A percentile compares a stretch with the other conserved stretches of the same genome.
Conservation (phyloP, 2,113 vertebrate species). For the Stomatorhinus ivindoensis region DNA sequence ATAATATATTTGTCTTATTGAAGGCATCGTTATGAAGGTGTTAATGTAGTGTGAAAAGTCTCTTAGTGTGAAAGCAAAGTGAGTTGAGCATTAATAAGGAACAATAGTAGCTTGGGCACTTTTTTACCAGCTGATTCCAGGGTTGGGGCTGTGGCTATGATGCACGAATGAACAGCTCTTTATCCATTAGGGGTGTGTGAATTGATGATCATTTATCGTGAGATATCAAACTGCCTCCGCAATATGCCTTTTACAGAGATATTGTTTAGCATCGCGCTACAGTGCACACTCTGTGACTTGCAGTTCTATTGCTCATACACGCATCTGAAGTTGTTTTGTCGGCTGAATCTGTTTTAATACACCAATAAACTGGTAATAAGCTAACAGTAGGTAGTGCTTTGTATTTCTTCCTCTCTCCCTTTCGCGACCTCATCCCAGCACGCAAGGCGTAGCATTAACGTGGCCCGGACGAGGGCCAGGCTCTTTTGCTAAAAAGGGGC, state of each 20-base stretch:
- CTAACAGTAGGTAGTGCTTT: neutral
- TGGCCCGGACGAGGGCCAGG: neutral
- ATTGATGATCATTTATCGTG: neutral
- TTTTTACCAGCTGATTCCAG: neutral
- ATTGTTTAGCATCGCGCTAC: neutral
- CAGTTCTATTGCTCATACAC: neutral
- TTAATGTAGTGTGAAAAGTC: neutral
- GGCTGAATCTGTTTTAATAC: neutral
- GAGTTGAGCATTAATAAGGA: neutral
- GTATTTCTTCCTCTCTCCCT: neutral
- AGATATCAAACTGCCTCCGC: neutral
- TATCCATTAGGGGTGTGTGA: neutral
- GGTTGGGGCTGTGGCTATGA: neutral
- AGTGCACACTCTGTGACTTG: neutral
- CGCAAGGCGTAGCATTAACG: neutral
- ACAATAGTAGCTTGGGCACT: neutral
- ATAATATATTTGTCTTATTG: neutral
- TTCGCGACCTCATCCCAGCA: neutral
- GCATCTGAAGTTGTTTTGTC: neutral
- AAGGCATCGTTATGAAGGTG: neutral
- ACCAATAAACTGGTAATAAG: neutral
- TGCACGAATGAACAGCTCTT: neutral
- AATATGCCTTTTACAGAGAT: neutral
- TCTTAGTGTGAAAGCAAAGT: neutral
- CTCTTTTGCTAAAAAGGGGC: neutral